These are phyloP conservation scores for Chaunax sp. DNA, from an alignment of 2,797 vertebrate species.

Conservation along the genomic window DNA sequence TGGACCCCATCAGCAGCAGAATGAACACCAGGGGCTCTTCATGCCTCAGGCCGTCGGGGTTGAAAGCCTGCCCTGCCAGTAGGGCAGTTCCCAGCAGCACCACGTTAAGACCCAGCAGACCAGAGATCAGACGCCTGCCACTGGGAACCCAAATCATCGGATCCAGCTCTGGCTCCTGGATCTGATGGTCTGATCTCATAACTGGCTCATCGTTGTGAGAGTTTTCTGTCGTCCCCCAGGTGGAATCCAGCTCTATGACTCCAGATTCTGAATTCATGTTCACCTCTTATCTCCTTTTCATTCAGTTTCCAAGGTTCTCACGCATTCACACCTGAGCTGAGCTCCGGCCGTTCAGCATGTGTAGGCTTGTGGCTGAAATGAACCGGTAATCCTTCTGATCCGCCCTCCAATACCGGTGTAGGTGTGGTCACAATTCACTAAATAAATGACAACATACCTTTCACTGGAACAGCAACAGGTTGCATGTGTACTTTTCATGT, in stretches of 20 bases:
- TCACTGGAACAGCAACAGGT: not conserved
- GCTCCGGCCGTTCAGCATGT: slow-evolving; percentile 1
- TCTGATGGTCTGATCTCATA: slow-evolving; percentile 6
- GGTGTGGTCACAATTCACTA: slow-evolving; percentile 26
- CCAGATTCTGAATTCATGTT: slow-evolving; percentile 40
- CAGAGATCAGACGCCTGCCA: slow-evolving; percentile 86
- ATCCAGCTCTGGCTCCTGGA: slow-evolving; percentile 59
- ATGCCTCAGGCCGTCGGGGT: slow-evolving; percentile 77
- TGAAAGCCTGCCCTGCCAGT: slow-evolving; percentile 85
- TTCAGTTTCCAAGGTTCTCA: not conserved
- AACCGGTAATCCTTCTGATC: not conserved
- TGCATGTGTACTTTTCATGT: slow-evolving; percentile 27
- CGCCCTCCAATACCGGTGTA: not conserved
- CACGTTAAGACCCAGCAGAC: slow-evolving; percentile 90
- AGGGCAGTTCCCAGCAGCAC: slow-evolving; percentile 89
- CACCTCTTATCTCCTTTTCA: not conserved
- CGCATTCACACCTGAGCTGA: not conserved
- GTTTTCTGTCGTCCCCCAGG: slow-evolving; percentile 4
- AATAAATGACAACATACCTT: slow-evolving; percentile 29
- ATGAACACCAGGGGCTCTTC: slow-evolving; percentile 84
- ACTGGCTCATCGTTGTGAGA: not conserved
- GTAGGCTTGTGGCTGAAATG: not conserved
- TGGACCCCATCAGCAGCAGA: slow-evolving; percentile 82
- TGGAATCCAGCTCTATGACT: slow-evolving; percentile 12
- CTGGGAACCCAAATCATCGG: slow-evolving; percentile 78